Percentiles rank a stretch among this genome's conserved stretches.
Evolutionary conservation across 2,113 vertebrate species (phyloP).

Genomic region (Notiomystis cincta): DNA sequence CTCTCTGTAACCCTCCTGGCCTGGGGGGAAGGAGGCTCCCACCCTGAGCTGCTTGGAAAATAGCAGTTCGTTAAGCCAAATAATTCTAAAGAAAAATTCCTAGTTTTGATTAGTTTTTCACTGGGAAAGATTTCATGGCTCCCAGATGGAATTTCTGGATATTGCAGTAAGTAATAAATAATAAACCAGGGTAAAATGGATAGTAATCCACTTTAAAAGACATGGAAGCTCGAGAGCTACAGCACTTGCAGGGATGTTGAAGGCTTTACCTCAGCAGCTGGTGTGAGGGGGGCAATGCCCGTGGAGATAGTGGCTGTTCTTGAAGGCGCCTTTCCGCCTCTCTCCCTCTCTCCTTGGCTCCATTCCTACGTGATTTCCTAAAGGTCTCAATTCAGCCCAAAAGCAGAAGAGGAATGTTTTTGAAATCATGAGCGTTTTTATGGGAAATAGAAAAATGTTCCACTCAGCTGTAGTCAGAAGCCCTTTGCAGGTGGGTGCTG

Average conservation of each 20-base stretch:
- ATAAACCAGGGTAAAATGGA: not conserved
- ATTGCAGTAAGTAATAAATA: not conserved
- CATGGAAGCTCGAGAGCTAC: not conserved
- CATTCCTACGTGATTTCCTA: not conserved
- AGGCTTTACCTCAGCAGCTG: not conserved
- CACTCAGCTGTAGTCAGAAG: not conserved
- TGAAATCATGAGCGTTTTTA: not conserved
- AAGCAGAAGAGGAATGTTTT: not conserved
- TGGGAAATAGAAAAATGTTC: not conserved
- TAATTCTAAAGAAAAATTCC: not conserved
- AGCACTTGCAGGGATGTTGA: not conserved
- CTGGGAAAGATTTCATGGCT: not conserved
- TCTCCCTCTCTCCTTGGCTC: not conserved
- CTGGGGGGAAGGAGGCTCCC: not conserved
- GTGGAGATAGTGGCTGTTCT: accelerated
- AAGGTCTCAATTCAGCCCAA: not conserved
- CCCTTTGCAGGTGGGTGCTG: not conserved
- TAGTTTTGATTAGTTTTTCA: not conserved
- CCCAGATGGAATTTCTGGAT: not conserved
- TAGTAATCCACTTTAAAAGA: not conserved
- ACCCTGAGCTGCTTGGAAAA: not conserved
- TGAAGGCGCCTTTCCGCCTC: not conserved
- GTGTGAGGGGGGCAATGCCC: not conserved
- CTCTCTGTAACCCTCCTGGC: not conserved
- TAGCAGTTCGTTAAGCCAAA: not conserved